These are phyloP conservation scores for Heterohyrax brucei DNA, from an alignment of 2,797 vertebrate species.

Conservation along the genomic window DNA sequence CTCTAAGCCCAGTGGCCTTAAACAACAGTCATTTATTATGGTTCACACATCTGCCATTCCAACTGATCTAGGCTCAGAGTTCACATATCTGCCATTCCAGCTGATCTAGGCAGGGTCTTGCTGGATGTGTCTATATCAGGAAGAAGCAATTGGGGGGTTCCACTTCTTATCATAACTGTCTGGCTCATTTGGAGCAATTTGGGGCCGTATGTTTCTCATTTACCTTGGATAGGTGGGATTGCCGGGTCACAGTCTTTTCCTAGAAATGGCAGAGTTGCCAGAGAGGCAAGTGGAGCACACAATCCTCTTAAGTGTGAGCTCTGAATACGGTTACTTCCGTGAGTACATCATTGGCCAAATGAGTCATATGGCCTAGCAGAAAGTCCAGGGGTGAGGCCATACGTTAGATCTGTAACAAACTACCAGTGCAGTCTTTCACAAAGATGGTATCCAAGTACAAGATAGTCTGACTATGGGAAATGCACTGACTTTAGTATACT, in stretches of 20 bases:
- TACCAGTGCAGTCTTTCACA: neutral
- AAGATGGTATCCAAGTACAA: neutral
- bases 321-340: neutral
- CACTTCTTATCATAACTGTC: neutral
- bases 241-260: neutral
- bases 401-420: neutral
- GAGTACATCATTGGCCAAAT: neutral
- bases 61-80: neutral
- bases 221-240: neutral
- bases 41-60: neutral
- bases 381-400: neutral
- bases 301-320: neutral
- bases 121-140: too few relatives aligned
- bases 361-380: neutral
- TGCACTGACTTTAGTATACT: accelerated
- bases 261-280: neutral
- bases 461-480: neutral
- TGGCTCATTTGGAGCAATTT: neutral
- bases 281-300: neutral
- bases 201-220: neutral
- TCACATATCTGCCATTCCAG: neutral
- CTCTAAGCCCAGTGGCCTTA: neutral
- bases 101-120: neutral
- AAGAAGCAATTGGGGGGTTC: neutral
- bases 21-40: neutral